Conservation (phyloP, 2,888 invertebrate genomes). For the Drosophila nigritarsus region DNA sequence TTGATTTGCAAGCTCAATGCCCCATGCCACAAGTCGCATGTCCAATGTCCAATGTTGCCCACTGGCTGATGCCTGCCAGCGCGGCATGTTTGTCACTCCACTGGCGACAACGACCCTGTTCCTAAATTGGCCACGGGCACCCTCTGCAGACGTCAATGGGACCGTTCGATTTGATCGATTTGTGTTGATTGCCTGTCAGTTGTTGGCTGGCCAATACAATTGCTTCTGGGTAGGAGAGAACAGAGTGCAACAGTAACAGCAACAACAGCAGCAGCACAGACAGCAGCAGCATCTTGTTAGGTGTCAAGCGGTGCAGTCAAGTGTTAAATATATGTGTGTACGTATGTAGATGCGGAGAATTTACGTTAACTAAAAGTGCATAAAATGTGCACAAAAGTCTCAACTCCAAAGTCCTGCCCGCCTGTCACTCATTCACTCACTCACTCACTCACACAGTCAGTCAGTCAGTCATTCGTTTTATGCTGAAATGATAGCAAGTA, state of each 20-base stretch:
- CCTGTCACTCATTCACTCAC: conserved; percentile 47
- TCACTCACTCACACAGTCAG: conserved; percentile 48
- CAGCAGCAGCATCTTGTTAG: conserved; percentile 64
- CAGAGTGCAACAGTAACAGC: conserved; percentile 10
- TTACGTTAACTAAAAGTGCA: conserved; percentile 79
- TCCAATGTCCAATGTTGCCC: conserved; percentile 15
- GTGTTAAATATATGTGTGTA: conserved; percentile 75
- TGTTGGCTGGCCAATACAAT: conserved; percentile 59
- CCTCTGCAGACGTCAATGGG: conserved; percentile 38
- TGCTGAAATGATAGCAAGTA: conserved; percentile 61
- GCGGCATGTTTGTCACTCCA: conserved; percentile 68
- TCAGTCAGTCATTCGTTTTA: conserved; percentile 45
- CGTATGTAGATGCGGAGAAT: conserved; percentile 45
- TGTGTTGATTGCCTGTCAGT: conserved; percentile 79
- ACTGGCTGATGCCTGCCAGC: conserved; percentile 22
- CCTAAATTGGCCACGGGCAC: conserved; percentile 68
- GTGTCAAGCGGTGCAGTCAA: conserved; percentile 75
- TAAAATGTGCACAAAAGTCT: conserved; percentile 61
- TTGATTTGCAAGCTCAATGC: conserved; percentile 72
- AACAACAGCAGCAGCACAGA: not conserved
- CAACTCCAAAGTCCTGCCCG: conserved; percentile 56
- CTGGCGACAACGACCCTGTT: conserved; percentile 42
- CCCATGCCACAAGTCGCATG: not conserved
- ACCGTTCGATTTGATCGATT: conserved; percentile 74
- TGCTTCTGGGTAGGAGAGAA: conserved; percentile 49